Evolutionary conservation across 2,888 invertebrate genomes (phyloP), one percentile per base, ranked within the genome.

Genomic region (Drosophila rubida): DNA sequence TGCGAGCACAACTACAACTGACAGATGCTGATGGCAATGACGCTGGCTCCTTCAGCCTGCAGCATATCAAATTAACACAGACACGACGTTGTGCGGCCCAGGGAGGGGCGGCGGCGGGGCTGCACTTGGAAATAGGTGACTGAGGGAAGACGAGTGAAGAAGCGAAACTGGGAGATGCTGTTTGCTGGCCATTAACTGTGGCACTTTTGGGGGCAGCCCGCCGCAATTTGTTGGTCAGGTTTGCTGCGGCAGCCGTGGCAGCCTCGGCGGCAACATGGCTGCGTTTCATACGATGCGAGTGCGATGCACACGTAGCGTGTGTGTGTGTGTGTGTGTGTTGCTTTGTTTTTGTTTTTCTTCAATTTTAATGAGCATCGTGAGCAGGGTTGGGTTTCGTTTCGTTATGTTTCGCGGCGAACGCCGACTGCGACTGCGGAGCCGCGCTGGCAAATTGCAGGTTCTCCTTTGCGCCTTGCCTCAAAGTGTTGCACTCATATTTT

Each of bases 401-500:
- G 41, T 62, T 42, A 50, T 49, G 46, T 37, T 37, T 37, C 30
- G 30, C 11, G 3, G 13, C 35, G 22, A 6, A 48, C 32, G 11
- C 14, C 13, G 7, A 23, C 55, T 16, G 14, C 16, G 19, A 2
- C 7, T 45, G 32, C 32, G 11, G 32, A 32, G 0, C n/a, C 32
- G 27, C 57, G 49, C 57, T 62, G 74, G 82, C 80, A 80, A 80
- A 80, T 80, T 84, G 82, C 81, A 77, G 81, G 86, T 71, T 82
- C 77, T 66, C 69, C 57, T 50, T 59, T 61, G 46, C 44, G 53
- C 54, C 58, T 44, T 49, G 41, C 50, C 53, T 32, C 76, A 63
- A 60, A 82, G 80, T 82, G 86, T 83, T 81, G 86, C 80, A 86
- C 86, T 81, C 81, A 81, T 85, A 81, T 86, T 81, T 81, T 86